Evolutionary conservation across 2,113 vertebrate genomes (phyloP).

Genomic region (Oenanthe oenanthe): DNA sequence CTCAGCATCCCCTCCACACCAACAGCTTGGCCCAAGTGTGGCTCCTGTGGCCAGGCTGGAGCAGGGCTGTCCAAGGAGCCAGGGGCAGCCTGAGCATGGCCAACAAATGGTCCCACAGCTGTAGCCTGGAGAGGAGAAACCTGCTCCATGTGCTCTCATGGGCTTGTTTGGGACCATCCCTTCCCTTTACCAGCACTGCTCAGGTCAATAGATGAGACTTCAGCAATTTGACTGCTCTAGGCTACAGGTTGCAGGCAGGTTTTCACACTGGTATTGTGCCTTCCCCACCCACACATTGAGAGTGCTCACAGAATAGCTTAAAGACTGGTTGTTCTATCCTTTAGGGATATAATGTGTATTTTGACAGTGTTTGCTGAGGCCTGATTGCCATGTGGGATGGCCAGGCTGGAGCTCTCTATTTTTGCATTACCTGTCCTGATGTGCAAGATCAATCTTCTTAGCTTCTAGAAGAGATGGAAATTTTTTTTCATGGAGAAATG

Average conservation of each 20-base stretch:
- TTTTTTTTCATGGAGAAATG: background rate
- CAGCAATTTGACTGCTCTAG: rapidly evolving
- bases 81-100: background rate
- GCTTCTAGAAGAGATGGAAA: background rate
- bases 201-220: background rate
- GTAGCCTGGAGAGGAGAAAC: background rate
- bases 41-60: background rate
- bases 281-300: background rate
- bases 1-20: background rate
- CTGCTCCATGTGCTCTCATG: rapidly evolving
- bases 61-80: too few relatives aligned
- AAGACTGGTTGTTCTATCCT: background rate
- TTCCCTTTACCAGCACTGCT: rapidly evolving
- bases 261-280: rapidly evolving
- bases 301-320: background rate
- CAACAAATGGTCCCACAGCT: rapidly evolving
- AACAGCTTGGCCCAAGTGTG: background rate
- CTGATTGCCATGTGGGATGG: background rate
- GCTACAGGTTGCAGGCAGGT: background rate
- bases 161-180: rapidly evolving
- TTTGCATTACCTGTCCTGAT: background rate
- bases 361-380: background rate
- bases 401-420: background rate
- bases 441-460: background rate
- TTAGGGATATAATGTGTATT: background rate